Base-by-base conservation (phyloP, 2,797 vertebrate genomes). In the Enteromius mattozi region DNA sequence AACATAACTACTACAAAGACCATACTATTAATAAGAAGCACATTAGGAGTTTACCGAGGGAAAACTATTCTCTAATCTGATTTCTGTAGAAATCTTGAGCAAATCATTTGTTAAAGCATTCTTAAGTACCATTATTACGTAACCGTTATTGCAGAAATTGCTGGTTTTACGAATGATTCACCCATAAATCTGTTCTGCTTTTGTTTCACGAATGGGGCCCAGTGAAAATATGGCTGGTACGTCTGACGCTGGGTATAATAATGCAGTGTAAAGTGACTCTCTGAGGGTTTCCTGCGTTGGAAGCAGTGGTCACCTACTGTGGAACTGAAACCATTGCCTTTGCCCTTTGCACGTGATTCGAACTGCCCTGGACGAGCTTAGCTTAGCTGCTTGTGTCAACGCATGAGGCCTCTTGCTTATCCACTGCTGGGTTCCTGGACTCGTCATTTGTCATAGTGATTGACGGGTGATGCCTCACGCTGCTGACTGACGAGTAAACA, bases 391-490 rank as follows among this genome's bases (percentile, higher is more conserved):
- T 30, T 42, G 21, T n/a, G 27, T 47, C 8, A 16, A 61, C 74
- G 47, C 45, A 6, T 8, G 40, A 19, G 21, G 27, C 59, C 72
- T 51, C 24, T 66, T 17, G 21, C 66, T 74, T 33, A 66, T 65
- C 24, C 45, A 14, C 85, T 83, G 91, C 90, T 82, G 89, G 91
- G 92, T 93, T 33, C 45, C 16, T 51, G 86, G 85, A 72, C 4
- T 82, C 84, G 87, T 86, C 89, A 92, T 95, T 94, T 92, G 91
- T 94, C 93, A 94, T 91, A 78, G 83, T 92, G 92, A 94, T 87
- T 92, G 94, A 93, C 92, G 92, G 88, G 87, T 92, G 91, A 87
- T 33, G 30, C 86, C 87, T 77, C 72, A 66, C 88, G 87, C 89
- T 83, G 86, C 63, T 49, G 81, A 89, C 82, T 79, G 86, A 90